Percentiles rank a stretch among this genome's conserved stretches.
These are phyloP conservation scores for Zosterops pallidus DNA, from an alignment of 2,113 vertebrate genomes.

Conservation along the genomic window DNA sequence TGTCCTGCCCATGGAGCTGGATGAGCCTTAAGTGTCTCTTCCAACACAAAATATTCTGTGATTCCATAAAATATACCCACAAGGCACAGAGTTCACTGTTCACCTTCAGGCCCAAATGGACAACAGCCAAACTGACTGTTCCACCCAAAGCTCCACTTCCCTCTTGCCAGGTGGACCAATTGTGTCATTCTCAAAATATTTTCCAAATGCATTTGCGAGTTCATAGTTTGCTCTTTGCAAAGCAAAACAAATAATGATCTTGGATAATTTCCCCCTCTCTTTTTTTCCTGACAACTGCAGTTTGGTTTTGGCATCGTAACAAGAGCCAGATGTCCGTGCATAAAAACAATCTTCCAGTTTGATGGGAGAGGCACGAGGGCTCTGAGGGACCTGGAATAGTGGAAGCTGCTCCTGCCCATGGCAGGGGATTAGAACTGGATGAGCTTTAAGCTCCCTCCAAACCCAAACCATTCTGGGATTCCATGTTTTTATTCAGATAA, in stretches of 20 bases:
- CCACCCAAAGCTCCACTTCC: neutral
- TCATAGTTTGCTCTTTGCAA: neutral
- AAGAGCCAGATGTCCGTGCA: neutral
- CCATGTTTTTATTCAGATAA: neutral
- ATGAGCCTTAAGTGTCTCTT: no score
- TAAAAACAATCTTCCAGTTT: neutral
- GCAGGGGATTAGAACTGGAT: neutral
- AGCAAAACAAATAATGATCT: neutral
- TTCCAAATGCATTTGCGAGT: neutral
- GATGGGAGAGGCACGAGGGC: neutral
- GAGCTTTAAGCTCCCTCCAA: neutral
- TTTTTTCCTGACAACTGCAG: neutral
- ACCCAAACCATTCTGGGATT: neutral
- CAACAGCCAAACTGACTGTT: neutral
- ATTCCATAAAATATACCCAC: neutral
- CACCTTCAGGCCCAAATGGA: neutral
- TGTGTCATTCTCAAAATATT: neutral
- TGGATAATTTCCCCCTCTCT: neutral
- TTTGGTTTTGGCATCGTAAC: neutral
- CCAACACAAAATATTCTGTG: neutral
- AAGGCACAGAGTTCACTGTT: neutral
- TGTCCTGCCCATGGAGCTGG: neutral
- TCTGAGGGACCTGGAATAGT: neutral
- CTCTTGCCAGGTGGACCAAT: neutral
- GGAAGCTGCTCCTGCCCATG: neutral